Evolutionary conservation across 1,140 invertebrate species (phyloP), one percentile per base, ranked within the genome.

Genomic region (Drosophila bocqueti): DNA sequence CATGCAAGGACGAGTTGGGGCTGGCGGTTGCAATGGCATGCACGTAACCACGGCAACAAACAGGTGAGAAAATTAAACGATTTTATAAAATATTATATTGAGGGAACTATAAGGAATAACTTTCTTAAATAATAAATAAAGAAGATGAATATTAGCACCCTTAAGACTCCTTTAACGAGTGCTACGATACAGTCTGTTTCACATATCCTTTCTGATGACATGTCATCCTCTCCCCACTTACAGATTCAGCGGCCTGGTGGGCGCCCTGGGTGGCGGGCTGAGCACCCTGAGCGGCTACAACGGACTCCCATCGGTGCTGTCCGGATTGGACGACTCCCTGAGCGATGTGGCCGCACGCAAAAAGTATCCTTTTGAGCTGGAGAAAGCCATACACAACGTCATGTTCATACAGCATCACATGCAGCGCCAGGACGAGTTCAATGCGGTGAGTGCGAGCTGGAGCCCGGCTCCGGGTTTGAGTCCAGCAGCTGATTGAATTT

Each of bases 371-470:
- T 97, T 98, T 86, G 97, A 98, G 91, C 94, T 98, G 76, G 97
- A 98, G 87, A 98, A 98, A 92, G 97, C 98, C 34, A 96, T 99
- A 71, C 97, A 98, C 84, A 98, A 98, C 92, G 97, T 98, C 31
- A 97, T 98, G 95, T 99, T 99, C 91, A 98, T 99, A 76, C 97
- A 98, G 80, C 97, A 98, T 92, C 98, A 98, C 82, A 98, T 98
- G 94, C 96, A 97, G 83, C 95, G 97, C 15, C 97, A 98, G 89
- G 98, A 99, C 92, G 97, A 98, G 93, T 98, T 98, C 92, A 97
- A 98, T 94, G 97, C 97, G 93, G 98, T 98, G 94, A 92, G 54
- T 57, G 36, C 54, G 15, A 40, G 54, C 36, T 26, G 21, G 15
- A 57, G 52, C 6, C 34, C 15, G 3, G 31, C 7, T 38, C 11